phyloP scores from a whole-genome alignment of 2,113 vertebrate genomes.

The Myodes glareolus region DNA sequence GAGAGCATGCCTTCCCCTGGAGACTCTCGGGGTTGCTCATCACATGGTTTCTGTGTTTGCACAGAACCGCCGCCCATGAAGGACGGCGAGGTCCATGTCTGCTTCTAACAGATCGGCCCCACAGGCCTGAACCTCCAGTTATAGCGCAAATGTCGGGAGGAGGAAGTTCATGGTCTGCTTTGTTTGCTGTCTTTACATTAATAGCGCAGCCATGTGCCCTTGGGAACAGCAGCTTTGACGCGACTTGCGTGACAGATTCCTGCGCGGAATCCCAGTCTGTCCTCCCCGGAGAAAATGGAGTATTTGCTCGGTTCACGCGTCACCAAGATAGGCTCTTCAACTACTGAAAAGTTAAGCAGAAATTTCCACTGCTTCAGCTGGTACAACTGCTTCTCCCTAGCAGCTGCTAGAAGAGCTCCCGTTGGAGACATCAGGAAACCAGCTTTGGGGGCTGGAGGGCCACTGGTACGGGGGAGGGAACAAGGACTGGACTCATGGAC shows the following conservation, averaged over 20 bases:
- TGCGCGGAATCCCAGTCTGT: conserved; percentile 84
- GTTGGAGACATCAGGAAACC: conserved; percentile 35
- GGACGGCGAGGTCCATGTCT: conserved; percentile 63
- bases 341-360: conserved; percentile 90
- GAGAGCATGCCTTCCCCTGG: neutral
- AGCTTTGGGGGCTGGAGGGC: neutral
- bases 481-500: neutral
- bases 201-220: conserved; percentile 84
- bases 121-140: conserved; percentile 54
- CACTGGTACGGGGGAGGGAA: neutral
- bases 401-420: conserved; percentile 79
- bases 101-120: conserved; percentile 76
- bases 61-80: conserved; percentile 56
- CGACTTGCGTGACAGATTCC: conserved; percentile 83
- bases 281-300: conserved; percentile 84
- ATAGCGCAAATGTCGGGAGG: conserved; percentile 78
- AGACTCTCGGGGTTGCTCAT: conserved; percentile 8
- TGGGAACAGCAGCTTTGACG: conserved; percentile 80
- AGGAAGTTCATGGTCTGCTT: conserved; percentile 80
- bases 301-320: conserved; percentile 86
- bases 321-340: conserved; percentile 85
- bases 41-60: conserved; percentile 55
- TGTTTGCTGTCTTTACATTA: conserved; percentile 86
- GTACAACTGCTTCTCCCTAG: conserved; percentile 85
- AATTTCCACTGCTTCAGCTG: conserved; percentile 89